Base-by-base conservation (phyloP, 2,797 vertebrate species). In the Xerus rutilus region DNA sequence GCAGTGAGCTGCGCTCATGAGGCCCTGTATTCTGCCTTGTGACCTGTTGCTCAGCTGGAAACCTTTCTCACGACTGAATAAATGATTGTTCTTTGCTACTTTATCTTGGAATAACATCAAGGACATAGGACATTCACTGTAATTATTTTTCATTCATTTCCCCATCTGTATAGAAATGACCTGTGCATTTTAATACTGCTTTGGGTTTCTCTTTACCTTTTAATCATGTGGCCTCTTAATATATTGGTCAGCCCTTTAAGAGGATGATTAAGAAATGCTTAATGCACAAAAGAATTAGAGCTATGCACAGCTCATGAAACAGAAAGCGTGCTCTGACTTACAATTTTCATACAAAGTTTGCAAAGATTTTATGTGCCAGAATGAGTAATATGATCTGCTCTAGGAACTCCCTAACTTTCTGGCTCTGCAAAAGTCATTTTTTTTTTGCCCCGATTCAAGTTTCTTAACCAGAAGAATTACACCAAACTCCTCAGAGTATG, bases 381-480 rank as follows among this genome's bases (percentile, higher is more conserved):
- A 98, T 98, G 97, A 98, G 98, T 98, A 99, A 99, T 97, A 97
- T 97, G 98, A 99, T 98, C 98, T 97, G 98, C 98, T 97, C 98
- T 98, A 98, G 98, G 98, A 99, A 98, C 98, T 98, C 98, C 98
- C 98, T 98, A 97, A 97, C 97, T 98, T 98, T 98, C 98, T 98
- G 98, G 97, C 98, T 98, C 98, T 98, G 98, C 98, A 98, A 98
- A 98, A 98, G 97, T 98, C 86, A 97, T 98, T 98, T 98, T 97
- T 69, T 92, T 97, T 96, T 96, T 94, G 89, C 96, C 97, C 97
- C 73, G 86, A 98, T 98, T 98, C 98, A 97, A 98, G 97, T 97
- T 96, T 98, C 98, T 98, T 98, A 98, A 98, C 95, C 95, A 97
- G 89, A 93, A 98, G 93, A 94, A 96, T 78, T 98, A 93, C 67